Evolutionary conservation across 2,113 vertebrate genomes (phyloP), one percentile per base, ranked within the genome.

Genomic region (Cephalopterus ornatus): DNA sequence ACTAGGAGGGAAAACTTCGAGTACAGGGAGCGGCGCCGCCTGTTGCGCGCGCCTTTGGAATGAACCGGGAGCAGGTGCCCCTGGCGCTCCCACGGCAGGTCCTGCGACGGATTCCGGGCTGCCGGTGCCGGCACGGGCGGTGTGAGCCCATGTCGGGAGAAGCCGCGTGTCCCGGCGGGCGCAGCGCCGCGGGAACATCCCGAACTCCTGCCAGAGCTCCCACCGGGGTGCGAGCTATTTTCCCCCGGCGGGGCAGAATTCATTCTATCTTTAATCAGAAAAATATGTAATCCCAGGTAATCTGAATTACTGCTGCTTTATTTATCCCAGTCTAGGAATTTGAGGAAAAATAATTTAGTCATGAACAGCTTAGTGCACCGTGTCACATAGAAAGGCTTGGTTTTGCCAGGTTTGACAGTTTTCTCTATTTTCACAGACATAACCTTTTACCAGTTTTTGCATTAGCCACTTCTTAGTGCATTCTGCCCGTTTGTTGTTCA

Each of bases 311-410:
- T 3, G 21, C 9, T n/a, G 44, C 28, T 53, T 33, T 27, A 7
- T 37, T 71, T 61, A 52, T 37, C 26, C 12, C 37, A 7, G 18
- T 12, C 22, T 49, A 44, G 2, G 21, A 17, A 58, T 18, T 3
- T 13, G 20, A 39, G 35, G 28, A 28, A 49, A 39, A 37, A 8
- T 2, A 6, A 14, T 35, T 24, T 9, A 17, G 47, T 3, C 15
- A 1, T 14, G 6, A 58, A 11, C 14, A 5, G 8, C 13, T 19
- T 5, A 5, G 5, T 2, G 33, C 30, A 0, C 1, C 5, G 16
- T 11, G 22, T 13, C 30, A 5, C 23, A 1, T 0, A 8, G 27
- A 0, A 10, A n/a, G 53, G 27, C 24, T 21, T 8, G 19, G 12
- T 2, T 33, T 52, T 52, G 44, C 47, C 21, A 2, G 33, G 6